These are phyloP conservation scores for Neoascia interrupta DNA, from an alignment of 2,888 invertebrate genomes.

Conservation along the genomic window DNA sequence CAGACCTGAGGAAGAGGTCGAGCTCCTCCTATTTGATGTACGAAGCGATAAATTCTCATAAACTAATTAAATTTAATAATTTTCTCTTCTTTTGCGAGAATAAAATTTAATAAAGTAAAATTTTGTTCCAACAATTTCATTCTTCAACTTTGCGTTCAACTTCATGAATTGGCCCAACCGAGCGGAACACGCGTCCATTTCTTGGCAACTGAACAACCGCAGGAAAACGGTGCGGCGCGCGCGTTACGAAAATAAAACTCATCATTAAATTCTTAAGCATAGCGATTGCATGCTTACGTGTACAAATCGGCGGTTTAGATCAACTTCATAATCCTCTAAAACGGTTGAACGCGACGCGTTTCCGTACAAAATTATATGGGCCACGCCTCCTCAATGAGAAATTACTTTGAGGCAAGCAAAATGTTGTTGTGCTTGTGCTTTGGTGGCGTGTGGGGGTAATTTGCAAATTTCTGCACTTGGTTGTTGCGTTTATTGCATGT, in stretches of 20 bases:
- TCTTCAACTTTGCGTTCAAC: conserved; percentile 9
- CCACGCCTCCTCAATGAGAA: conserved; percentile 66
- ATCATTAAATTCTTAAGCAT: conserved; percentile 30
- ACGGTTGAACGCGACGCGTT: conserved; percentile 32
- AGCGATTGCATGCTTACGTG: conserved; percentile 46
- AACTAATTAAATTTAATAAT: conserved; percentile 69
- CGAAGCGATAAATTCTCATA: conserved; percentile 66
- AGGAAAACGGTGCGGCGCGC: no score
- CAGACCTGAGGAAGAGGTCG: conserved; percentile 23
- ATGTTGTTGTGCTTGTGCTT: no score
- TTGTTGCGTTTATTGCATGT: conserved; percentile 55
- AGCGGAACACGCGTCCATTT: conserved; percentile 62
- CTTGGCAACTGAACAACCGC: no score
- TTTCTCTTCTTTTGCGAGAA: conserved; percentile 6
- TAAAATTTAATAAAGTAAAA: neutral
- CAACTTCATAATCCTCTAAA: conserved; percentile 47
- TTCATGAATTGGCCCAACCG: conserved; percentile 62
- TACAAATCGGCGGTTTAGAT: conserved; percentile 61
- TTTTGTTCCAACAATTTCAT: neutral
- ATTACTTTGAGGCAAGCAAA: conserved; percentile 15
- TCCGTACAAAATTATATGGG: conserved; percentile 46
- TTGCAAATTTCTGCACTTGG: conserved; percentile 41
- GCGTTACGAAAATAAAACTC: conserved; percentile 39
- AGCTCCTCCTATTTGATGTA: conserved; percentile 68
- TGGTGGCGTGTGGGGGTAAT: conserved; percentile 24